Conservation (phyloP, 2,888 invertebrate genomes). For the Rotaria macrura region DNA sequence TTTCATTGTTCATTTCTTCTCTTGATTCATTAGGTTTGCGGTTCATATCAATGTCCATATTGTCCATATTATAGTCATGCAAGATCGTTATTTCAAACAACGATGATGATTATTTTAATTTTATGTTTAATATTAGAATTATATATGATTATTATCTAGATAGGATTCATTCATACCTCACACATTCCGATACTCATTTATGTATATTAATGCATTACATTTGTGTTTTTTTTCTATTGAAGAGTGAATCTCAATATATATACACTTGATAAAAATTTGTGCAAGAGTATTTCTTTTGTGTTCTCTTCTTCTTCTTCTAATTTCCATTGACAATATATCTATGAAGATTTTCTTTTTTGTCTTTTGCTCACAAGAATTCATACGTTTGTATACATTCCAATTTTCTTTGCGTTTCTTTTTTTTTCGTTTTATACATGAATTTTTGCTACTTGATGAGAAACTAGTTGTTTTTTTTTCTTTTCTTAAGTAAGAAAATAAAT, state of each 20-base stretch:
- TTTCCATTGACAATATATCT: background rate
- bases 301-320: too few relatives aligned
- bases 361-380: background rate
- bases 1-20: background rate
- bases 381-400: background rate
- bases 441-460: background rate
- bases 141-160: background rate
- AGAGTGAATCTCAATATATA: background rate
- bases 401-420: background rate
- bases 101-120: background rate
- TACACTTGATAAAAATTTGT: background rate
- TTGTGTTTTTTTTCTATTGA: background rate
- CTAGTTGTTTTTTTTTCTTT: background rate
- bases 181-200: background rate
- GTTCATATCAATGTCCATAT: slow-evolving; percentile 50
- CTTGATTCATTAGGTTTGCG: slow-evolving; percentile 41
- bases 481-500: background rate
- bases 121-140: background rate
- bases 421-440: background rate
- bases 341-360: background rate
- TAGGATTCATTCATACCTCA: background rate
- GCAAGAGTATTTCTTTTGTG: background rate
- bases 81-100: background rate
- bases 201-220: background rate
- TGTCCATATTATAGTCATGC: slow-evolving; percentile 42